Base-by-base conservation (phyloP, 2,113 vertebrate species). In the Dinomys branickii region DNA sequence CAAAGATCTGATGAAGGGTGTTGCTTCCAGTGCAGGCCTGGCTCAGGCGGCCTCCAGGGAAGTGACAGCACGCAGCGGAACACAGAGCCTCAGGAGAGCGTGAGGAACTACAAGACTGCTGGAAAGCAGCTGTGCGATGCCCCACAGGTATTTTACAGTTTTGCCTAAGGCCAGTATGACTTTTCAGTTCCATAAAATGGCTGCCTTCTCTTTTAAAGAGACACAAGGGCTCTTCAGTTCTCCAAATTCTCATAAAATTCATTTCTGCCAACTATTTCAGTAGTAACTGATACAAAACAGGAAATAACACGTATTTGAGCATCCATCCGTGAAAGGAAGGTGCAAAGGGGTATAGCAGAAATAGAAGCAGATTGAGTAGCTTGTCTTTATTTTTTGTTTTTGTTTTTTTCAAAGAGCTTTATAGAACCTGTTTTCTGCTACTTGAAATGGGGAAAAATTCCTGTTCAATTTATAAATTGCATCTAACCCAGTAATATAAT, bases 231-330 rank as follows among this genome's bases (percentile, higher is more conserved):
- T 69, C 50, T 22, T 47, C 11, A 38, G 33, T 84, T 73, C 44
- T 88, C 30, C 75, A 78, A 89, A 30, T 67, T 92, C 47, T 88
- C 7, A 47, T 28, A 91, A 86, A 91, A 87, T 56, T 82, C n/a
- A 38, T 58, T 92, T 75, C 33, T 65, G 35, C 10, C n/a, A 81
- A 71, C 80, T 56, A 86, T 78, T 73, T 86, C 59, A 16, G 56
- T n/a, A 90, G 9, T 86, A 30, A 73, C 8, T 11, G 28, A 69
- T 81, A 90, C 80, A 65, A 44, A 84, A 44, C 11, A 28, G 19
- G 28, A 47, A 73, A 54, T 41, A 82, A 71, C 26, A 38, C 24
- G 56, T 47, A 84, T n/a, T 52, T 30, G 26, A 84, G n/a, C 44
- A 19, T 35, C 35, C 5, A 58, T 9, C 26, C 67, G 10, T 69